Conservation (phyloP, 2,888 invertebrate species). For the Myopa tessellatipennis region DNA sequence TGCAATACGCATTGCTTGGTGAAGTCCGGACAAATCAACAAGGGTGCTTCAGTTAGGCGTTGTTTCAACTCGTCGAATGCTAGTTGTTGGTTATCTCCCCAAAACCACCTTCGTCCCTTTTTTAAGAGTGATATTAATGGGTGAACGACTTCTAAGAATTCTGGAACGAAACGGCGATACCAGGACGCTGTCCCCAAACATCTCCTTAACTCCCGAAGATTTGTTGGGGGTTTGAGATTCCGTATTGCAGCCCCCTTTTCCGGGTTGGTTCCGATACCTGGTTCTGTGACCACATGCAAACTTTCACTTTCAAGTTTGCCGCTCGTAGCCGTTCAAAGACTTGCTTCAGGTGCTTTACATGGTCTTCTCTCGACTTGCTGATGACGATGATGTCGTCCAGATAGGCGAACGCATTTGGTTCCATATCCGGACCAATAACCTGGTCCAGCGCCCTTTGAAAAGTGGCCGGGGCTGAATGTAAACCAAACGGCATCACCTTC, state of each 20-base stretch:
- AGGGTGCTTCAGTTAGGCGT: constrained; percentile 15
- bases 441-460: no score
- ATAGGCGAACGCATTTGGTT: no score
- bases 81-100: constrained; percentile 32
- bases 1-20: constrained; percentile 15
- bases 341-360: no score
- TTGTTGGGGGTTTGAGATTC: constrained; percentile 23
- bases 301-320: constrained; percentile 28
- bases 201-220: constrained; percentile 22
- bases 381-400: no score
- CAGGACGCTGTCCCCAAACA: constrained; percentile 36
- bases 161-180: constrained; percentile 40
- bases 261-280: constrained; percentile 18
- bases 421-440: no score
- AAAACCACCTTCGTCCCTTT: constrained; percentile 34
- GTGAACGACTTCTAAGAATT: constrained; percentile 17
- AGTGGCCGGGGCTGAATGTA: constrained; percentile 30
- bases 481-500: constrained; percentile 32
- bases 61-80: constrained; percentile 24
- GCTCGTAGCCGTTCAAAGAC: constrained; percentile 31
- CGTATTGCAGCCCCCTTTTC: neutral
- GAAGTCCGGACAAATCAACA: constrained; percentile 23
- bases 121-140: constrained; percentile 36
- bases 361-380: no score
- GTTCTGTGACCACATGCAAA: constrained; percentile 34